phyloP scores from a whole-genome alignment of 2,113 vertebrate species.

The Crotalus helleri region DNA sequence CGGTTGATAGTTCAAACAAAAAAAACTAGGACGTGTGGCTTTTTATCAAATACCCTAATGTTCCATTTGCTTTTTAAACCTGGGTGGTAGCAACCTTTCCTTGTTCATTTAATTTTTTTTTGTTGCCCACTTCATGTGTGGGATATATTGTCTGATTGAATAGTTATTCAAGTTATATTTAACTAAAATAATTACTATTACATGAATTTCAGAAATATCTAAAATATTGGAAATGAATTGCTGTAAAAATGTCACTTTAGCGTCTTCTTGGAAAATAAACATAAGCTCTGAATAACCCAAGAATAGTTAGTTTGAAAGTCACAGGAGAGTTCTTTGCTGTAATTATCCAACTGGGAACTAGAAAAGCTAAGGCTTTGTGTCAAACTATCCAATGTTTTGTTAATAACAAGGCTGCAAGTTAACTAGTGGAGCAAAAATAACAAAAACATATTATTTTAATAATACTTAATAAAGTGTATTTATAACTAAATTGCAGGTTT shows the following conservation, averaged over 20 bases:
- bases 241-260: constrained; percentile 41
- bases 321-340: constrained; percentile 44
- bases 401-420: background rate
- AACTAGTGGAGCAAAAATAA: background rate
- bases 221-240: constrained; percentile 13
- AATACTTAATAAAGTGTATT: background rate
- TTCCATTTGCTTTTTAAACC: constrained; percentile 12
- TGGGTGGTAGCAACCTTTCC: background rate
- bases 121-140: constrained; percentile 19
- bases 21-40: constrained; percentile 20
- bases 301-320: constrained; percentile 4
- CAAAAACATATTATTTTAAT: background rate
- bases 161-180: constrained; percentile 11
- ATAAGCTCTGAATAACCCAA: constrained; percentile 38
- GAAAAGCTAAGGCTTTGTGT: constrained; percentile 22
- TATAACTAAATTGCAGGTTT: background rate
- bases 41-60: background rate
- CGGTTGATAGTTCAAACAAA: constrained; percentile 26
- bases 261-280: constrained; percentile 43
- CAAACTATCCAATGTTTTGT: background rate
- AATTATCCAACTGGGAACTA: background rate
- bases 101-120: constrained; percentile 38
- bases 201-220: background rate
- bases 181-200: constrained; percentile 41
- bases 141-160: constrained; percentile 19